A percentile compares a stretch with the other conserved stretches of the same genome.
phyloP scores from a whole-genome alignment of 2,113 vertebrate genomes.

The Plectropomus leopardus region DNA sequence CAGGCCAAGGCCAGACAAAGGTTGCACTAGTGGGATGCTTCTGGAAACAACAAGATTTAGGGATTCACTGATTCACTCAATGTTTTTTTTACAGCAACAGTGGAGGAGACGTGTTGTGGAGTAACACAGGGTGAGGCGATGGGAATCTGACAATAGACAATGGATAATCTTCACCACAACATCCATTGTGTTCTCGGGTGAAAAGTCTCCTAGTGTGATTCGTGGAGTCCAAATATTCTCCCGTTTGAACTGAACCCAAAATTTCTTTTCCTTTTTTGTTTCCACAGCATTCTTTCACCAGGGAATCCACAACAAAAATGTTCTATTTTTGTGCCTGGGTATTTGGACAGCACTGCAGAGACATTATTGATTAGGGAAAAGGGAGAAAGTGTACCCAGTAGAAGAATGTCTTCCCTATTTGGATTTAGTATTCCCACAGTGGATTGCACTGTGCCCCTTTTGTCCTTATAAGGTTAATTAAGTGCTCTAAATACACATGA shows the following conservation, averaged over 20 bases:
- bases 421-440: conserved; percentile 28
- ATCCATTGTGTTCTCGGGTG: conserved; percentile 71
- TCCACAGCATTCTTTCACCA: conserved; percentile 57
- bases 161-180: conserved; percentile 67
- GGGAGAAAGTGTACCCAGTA: conserved; percentile 7
- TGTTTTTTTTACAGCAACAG: conserved; percentile 76
- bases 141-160: conserved; percentile 80
- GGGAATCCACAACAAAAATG: conserved; percentile 58
- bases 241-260: conserved; percentile 58
- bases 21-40: conserved; percentile 40
- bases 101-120: conserved; percentile 54
- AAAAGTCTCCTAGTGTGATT: conserved; percentile 67
- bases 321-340: conserved; percentile 56
- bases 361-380: conserved; percentile 29
- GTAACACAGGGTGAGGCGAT: conserved; percentile 69
- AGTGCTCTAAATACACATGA: conserved; percentile 19
- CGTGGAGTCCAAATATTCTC: conserved; percentile 63
- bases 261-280: conserved; percentile 11
- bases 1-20: conserved; percentile 53
- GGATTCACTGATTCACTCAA: conserved; percentile 41
- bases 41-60: conserved; percentile 56
- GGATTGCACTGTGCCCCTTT: conserved; percentile 6
- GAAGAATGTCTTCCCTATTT: conserved; percentile 21
- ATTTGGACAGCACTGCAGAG: conserved; percentile 18
- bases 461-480: conserved; percentile 61